Conservation (phyloP, 2,113 vertebrate genomes). For the Panthera leo region DNA sequence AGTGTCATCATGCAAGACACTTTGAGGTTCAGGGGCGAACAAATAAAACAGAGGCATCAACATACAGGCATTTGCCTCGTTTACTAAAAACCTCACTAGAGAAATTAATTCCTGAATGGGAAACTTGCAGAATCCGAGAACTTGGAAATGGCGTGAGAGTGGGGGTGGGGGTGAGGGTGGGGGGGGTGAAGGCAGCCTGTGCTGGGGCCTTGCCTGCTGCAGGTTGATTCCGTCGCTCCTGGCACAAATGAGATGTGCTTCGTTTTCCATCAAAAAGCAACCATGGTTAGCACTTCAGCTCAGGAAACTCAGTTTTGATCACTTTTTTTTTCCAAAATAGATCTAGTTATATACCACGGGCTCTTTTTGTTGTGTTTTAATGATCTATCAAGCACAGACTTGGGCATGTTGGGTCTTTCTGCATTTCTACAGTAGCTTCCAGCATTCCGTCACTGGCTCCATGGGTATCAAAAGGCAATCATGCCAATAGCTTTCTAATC, state of each 20-base stretch:
- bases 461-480: neutral
- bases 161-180: too few relatives aligned
- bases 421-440: neutral
- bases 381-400: neutral
- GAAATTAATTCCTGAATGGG: neutral
- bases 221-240: neutral
- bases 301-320: neutral
- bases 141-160: neutral
- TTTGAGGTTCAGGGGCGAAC: neutral
- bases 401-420: neutral
- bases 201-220: neutral
- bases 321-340: neutral
- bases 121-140: neutral
- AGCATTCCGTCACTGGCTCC: neutral
- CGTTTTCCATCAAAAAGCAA: neutral
- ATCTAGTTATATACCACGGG: neutral
- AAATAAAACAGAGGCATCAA: neutral
- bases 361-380: slow-evolving; percentile 22
- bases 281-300: neutral
- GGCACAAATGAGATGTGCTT: neutral
- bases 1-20: neutral
- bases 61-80: neutral
- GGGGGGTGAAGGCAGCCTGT: neutral
- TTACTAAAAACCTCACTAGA: neutral
- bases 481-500: neutral